Base-by-base conservation (phyloP, 2,797 vertebrate species). In the Cynodonichthys magdalenae region DNA sequence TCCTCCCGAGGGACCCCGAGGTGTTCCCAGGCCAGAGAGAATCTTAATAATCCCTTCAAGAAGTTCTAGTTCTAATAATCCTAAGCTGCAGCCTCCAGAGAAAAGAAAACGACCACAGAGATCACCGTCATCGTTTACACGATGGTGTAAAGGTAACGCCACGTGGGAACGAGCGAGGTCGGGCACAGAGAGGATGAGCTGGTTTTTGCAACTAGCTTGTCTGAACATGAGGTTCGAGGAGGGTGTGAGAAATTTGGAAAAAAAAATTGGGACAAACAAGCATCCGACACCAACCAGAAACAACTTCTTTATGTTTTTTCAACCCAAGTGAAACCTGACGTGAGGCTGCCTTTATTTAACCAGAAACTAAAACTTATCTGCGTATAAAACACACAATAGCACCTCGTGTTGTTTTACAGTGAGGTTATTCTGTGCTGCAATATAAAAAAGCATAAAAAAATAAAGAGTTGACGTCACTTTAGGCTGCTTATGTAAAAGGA, bases 391-490 rank as follows among this genome's bases (percentile, higher is more conserved):
- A 54, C 62, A 28, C 54, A 1, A 0, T 3, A 45, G 31, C 0
- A 4, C n/a, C 34, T 45, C 5, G 6, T 20, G 44, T 64, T 15
- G 53, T 61, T 75, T 66, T n/a, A 72, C 53, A 63, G 14, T n/a
- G 56, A 72, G 60, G 65, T 63, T 48, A 24, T 48, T 54, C 63
- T 20, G 42, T 17, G 42, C 42, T 1, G 42, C 3, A 45, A 7
- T 34, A 4, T n/a, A 3, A 31, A 9, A 53, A 11, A 36, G 7
- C 39, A 63, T 36, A 3, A 42, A 48, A 14, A 18, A 0, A 17
- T 45, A 45, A 49, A 14, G 31, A 34, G 31, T 31, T 31, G 31
- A 9, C 31, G 36, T 14, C 36, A 14, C 3, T 3, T 39, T 39
- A 4, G 36, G 36, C 36, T 4, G 2, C 12, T 39, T 12, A 10